Conservation (phyloP, 2,113 vertebrate species). For the Puntigrus tetrazona region DNA sequence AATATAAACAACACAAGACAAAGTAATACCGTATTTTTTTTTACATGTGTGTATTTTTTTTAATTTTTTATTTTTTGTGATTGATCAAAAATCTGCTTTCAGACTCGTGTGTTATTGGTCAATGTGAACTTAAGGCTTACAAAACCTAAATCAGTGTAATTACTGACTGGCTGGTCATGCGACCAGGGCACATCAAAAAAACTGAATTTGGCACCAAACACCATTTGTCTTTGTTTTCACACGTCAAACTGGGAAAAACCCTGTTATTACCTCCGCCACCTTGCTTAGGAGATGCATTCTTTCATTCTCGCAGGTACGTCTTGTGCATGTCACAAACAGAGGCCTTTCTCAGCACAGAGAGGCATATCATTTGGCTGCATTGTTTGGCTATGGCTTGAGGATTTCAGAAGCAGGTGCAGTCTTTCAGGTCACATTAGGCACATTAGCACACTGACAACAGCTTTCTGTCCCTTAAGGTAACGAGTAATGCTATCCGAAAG, state of each 20-base stretch:
- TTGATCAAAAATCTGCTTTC: not conserved
- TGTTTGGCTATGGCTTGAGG: conserved; percentile 51
- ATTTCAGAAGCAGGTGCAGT: conserved; percentile 57
- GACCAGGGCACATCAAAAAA: not conserved
- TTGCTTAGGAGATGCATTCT: not conserved
- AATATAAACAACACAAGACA: not conserved
- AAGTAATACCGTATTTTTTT: not conserved
- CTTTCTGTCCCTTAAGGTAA: conserved; percentile 63
- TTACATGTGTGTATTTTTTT: not conserved
- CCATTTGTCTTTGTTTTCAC: not conserved
- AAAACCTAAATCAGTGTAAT: not conserved
- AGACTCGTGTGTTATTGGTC: not conserved
- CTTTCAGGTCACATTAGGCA: conserved; percentile 53
- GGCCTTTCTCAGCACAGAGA: not conserved
- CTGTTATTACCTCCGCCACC: not conserved
- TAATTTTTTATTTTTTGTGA: not conserved
- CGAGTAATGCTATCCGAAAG: conserved; percentile 63
- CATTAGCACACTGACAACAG: conserved; percentile 51
- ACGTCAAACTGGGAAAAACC: conserved; percentile 4
- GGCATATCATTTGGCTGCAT: conserved; percentile 31
- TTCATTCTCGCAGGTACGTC: not conserved
- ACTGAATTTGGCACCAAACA: not conserved
- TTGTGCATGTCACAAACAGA: conserved; percentile 7
- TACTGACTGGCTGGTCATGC: not conserved
- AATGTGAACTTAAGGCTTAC: not conserved